Base-by-base conservation (phyloP, 2,113 vertebrate species). In the Edolisoma coerulescens region DNA sequence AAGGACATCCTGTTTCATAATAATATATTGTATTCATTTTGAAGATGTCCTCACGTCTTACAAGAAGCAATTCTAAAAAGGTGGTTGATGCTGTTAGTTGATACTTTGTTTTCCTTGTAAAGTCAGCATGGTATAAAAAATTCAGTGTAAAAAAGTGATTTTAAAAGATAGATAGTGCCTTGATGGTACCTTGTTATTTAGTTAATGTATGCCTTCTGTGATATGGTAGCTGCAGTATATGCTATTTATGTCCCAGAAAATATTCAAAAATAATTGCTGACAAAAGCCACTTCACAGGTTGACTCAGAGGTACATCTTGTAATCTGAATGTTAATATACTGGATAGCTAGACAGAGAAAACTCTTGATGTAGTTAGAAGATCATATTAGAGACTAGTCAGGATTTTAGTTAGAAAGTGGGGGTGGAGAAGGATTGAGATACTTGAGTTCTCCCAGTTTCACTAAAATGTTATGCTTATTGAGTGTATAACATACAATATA, bases 221-320 rank as follows among this genome's bases (percentile, higher is more conserved):
- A 79, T 97, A 90, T 45, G 90, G 81, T 93, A 98, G 94, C 92
- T 90, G 96, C 87, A 88, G 68, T 96, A 95, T 97, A 93, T 90
- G 89, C 87, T 97, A 97, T 96, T 98, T 97, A 95, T 98, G 96
- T 97, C 96, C 88, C 95, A 86, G 69, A 97, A 97, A 97, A 97
- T 97, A 95, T 97, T 97, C 97, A 96, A 97, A 98, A 97, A 97
- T 98, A 98, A 98, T 96, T 97, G 96, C 96, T 97, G 97, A 95
- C 93, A 97, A 97, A 97, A 95, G 93, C 96, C 93, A 94, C 94
- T 97, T 96, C 93, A 95, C 92, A 96, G 87, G 95, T 97, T 98
- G 87, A 97, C 89, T 97, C 89, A 93, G 91, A 97, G 89, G 96
- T 97, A 95, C 60, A 45, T 94, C 95, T 96, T 97, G 83, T 97